Base-by-base conservation (phyloP, 1,140 invertebrate genomes). In the Eciton burchellii region DNA sequence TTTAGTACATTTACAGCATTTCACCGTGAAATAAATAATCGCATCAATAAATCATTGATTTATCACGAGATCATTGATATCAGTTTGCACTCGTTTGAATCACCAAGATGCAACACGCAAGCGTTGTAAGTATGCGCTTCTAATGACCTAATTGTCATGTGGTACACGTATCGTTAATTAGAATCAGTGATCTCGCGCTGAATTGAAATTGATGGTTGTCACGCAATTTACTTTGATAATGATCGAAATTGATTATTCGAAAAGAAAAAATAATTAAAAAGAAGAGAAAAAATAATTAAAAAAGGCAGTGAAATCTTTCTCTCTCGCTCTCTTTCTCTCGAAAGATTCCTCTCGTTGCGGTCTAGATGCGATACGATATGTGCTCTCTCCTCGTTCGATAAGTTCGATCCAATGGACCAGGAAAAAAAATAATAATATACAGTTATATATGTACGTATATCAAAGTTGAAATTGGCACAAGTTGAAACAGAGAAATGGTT, bases 101-200 rank as follows among this genome's bases (percentile, higher is more conserved):
- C 73, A 52, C 16, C 26, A 2, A 47, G 9, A 26, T 35, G 54
- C 54, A 66, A 59, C 73, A 76, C 74, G 84, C 85, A 59, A 89
- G 47, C 14, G 8, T 59, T 24, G 54, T 77, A 24, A 79, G 84
- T 70, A 66, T 49, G 56, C 57, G 62, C 60, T 81, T 86, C 88
- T 29, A 82, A 77, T 83, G 89, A 88, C 87, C 88, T 66, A 90
- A 35, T 91, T 91, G 70, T 82, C 82, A 90, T 89, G 66, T 90
- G 56, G 89, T 74, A 74, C 89, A 63, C 11, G 29, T 57, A n/a
- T 35, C 24, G 54, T 11, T 21, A 47, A 41, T 47, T 24, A 4
- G 21, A 83, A 79, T 74, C 66, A 49, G 26, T 47, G n/a, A 16
- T 26, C 72, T 83, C 56, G 14, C 65, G 52, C 24, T 8, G 14